Conservation (phyloP, 2,888 invertebrate species). For the Pharmacophagus antenor region DNA sequence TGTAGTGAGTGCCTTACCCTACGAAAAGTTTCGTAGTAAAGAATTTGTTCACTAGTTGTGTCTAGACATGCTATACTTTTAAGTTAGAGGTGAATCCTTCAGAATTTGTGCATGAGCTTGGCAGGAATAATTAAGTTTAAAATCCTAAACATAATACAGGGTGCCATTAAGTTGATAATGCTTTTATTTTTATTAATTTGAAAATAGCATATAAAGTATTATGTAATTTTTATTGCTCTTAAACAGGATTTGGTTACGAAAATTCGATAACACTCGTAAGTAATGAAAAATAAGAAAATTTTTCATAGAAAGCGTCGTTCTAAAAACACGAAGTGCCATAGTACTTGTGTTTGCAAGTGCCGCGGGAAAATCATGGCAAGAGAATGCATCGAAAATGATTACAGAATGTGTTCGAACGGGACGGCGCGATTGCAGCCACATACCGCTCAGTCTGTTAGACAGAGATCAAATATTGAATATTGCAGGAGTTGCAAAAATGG, state of each 20-base stretch:
- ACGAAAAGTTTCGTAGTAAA: conserved; percentile 77
- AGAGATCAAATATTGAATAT: conserved; percentile 81
- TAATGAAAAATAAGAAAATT: conserved; percentile 5
- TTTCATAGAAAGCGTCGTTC: conserved; percentile 41
- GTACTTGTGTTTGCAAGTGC: conserved; percentile 56
- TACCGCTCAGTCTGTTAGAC: conserved; percentile 74
- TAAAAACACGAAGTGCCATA: conserved; percentile 56
- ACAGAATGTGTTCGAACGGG: conserved; percentile 74
- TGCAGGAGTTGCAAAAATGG: conserved; percentile 51
- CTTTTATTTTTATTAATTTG: background rate
- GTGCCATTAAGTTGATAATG: background rate
- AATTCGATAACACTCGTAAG: background rate
- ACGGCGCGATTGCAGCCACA: conserved; percentile 72
- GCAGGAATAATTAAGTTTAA: conserved; percentile 32
- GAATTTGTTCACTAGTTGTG: conserved; percentile 77
- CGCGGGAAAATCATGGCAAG: conserved; percentile 76
- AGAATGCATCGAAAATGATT: conserved; percentile 80
- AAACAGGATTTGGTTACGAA: background rate
- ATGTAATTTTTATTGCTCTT: too few relatives aligned
- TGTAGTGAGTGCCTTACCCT: conserved; percentile 73
- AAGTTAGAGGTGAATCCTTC: conserved; percentile 70
- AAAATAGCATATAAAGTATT: too few relatives aligned
- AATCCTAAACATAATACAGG: background rate
- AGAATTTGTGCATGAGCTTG: conserved; percentile 61
- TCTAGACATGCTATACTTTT: conserved; percentile 78